Conservation (phyloP, 2,113 vertebrate species). For the Paratilapia polleni region DNA sequence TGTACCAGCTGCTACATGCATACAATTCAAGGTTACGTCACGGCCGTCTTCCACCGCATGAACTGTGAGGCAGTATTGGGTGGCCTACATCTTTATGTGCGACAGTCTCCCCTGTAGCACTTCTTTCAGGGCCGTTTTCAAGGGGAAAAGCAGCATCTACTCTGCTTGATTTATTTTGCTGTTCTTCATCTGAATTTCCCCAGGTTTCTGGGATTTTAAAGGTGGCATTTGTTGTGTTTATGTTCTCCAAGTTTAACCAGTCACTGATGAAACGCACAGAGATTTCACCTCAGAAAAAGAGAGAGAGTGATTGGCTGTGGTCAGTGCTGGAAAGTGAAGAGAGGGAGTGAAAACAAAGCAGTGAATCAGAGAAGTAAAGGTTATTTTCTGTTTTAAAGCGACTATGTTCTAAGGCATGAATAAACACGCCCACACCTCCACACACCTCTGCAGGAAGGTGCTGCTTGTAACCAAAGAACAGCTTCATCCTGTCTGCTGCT, state of each 20-base stretch:
- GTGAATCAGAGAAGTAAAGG: neutral
- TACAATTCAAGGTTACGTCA: neutral
- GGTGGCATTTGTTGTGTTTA: neutral
- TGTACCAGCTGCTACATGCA: neutral
- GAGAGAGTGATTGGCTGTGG: too few relatives aligned
- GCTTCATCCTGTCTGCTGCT: neutral
- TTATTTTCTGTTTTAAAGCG: neutral
- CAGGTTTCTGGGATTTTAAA: neutral
- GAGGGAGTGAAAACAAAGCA: neutral
- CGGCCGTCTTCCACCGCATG: neutral
- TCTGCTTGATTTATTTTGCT: too few relatives aligned
- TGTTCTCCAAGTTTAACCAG: neutral
- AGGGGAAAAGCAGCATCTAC: neutral
- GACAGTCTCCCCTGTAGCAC: neutral
- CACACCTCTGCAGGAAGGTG: neutral
- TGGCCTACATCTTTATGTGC: neutral
- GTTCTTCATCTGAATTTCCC: fast-evolving
- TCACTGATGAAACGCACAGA: neutral
- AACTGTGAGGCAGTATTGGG: neutral
- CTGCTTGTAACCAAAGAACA: neutral
- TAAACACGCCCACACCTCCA: neutral
- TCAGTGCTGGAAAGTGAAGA: too few relatives aligned
- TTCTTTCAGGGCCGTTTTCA: neutral
- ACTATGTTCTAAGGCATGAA: neutral
- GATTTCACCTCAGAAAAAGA: neutral